Evolutionary conservation across 1,140 invertebrate genomes (phyloP).

Genomic region (Batillaria attramentaria): DNA sequence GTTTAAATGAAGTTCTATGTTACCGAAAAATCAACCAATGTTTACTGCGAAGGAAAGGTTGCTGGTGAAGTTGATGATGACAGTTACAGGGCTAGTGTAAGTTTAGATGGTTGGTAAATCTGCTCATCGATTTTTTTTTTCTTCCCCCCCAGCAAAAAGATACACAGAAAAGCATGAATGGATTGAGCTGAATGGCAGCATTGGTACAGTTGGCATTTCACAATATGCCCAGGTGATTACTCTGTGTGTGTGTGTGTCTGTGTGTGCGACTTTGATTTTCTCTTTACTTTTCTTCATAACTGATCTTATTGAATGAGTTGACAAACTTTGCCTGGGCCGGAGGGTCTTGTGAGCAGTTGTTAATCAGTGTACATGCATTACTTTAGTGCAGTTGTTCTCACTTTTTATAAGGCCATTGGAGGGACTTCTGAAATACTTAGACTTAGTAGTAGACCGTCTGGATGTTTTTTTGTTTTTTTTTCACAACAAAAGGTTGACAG

Average conservation of each 20-base stretch:
- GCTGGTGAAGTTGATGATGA: too few species aligned
- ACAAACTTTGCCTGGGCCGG: background rate
- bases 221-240: constrained; percentile 61
- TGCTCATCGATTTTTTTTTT: too few species aligned
- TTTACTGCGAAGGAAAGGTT: too few species aligned
- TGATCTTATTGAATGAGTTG: background rate
- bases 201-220: constrained; percentile 61
- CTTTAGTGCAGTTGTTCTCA: background rate
- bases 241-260: background rate
- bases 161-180: constrained; percentile 65
- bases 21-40: too few species aligned
- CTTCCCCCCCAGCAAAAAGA: constrained; percentile 8
- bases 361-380: background rate
- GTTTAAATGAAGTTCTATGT: too few species aligned
- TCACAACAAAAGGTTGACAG: too few species aligned
- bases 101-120: too few species aligned
- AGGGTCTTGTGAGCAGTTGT: background rate
- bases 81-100: too few species aligned
- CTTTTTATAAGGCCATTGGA: background rate
- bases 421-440: background rate
- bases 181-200: constrained; percentile 44
- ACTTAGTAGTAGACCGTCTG: background rate
- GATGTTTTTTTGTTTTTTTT: background rate
- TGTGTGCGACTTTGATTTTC: background rate
- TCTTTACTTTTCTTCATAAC: background rate